Percentiles rank a stretch among this genome's conserved stretches.
Evolutionary conservation across 2,113 vertebrate genomes (phyloP).

Genomic region (Hypomesus transpacificus): DNA sequence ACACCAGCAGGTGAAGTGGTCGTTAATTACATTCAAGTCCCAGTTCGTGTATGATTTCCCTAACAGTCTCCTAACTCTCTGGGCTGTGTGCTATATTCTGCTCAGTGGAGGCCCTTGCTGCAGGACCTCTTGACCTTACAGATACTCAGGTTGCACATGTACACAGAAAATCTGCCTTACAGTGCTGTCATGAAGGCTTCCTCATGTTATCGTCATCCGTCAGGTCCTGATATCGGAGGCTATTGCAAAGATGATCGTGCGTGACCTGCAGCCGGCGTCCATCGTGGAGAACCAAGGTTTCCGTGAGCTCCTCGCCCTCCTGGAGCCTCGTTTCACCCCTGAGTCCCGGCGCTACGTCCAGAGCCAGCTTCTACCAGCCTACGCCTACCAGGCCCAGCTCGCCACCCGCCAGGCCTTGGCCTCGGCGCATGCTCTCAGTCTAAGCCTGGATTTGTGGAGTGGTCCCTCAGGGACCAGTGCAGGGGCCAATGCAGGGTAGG

Average conservation of each 20-base stretch:
- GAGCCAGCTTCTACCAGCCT: conserved; percentile 73
- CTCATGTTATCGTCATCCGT: background rate
- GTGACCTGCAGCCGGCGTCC: conserved; percentile 73
- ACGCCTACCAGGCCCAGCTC: conserved; percentile 74
- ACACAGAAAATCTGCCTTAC: no score
- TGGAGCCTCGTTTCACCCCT: conserved; percentile 73
- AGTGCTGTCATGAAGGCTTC: no score
- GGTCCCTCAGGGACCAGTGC: conserved; percentile 37
- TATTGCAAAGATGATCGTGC: conserved; percentile 76
- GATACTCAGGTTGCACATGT: no score
- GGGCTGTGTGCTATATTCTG: no score
- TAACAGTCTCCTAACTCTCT: no score
- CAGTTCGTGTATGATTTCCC: no score
- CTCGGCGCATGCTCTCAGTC: conserved; percentile 69
- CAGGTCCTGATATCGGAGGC: conserved; percentile 75
- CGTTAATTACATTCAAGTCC: no score
- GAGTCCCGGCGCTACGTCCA: conserved; percentile 71
- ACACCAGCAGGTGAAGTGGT: no score
- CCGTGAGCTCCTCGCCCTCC: conserved; percentile 71
- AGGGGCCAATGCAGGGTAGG: background rate
- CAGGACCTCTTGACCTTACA: no score
- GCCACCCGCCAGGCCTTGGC: conserved; percentile 70
- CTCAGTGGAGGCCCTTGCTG: no score
- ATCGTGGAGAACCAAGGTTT: conserved; percentile 74
- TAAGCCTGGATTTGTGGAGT: conserved; percentile 71